A percentile compares a stretch with the other conserved stretches of the same genome.
Evolutionary conservation across 2,113 vertebrate species (phyloP).

Genomic region (Phylloscopus trochiloides): DNA sequence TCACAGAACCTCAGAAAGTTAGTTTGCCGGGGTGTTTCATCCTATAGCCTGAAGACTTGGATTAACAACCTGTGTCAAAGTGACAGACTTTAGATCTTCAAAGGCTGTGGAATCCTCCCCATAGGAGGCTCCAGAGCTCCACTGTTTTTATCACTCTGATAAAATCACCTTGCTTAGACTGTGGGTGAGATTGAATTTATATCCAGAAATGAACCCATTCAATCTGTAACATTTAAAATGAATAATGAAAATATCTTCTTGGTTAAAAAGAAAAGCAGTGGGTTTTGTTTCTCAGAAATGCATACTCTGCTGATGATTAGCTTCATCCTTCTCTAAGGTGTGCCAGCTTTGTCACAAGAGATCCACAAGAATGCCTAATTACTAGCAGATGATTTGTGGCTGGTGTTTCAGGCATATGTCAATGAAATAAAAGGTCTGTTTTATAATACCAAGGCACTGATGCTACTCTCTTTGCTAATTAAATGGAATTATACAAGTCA

Average conservation of each 20-base stretch:
- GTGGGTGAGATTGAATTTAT: neutral
- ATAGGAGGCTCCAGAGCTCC: neutral
- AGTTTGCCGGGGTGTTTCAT: neutral
- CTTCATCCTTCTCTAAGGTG: neutral
- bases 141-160: neutral
- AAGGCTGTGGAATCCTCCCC: neutral
- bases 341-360: neutral
- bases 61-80: neutral
- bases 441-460: neutral
- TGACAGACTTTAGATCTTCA: neutral
- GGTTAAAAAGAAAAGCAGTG: neutral
- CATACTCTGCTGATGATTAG: neutral
- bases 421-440: neutral
- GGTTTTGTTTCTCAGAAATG: neutral
- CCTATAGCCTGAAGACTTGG: neutral
- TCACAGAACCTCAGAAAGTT: neutral
- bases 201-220: neutral
- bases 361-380: neutral
- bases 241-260: neutral
- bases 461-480: neutral
- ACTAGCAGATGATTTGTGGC: neutral
- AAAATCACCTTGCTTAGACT: neutral
- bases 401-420: neutral
- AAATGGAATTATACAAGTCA: neutral
- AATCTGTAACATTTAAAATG: neutral